phyloP scores from a whole-genome alignment of 1,140 invertebrate genomes.

The Apocrypta bakeri region DNA sequence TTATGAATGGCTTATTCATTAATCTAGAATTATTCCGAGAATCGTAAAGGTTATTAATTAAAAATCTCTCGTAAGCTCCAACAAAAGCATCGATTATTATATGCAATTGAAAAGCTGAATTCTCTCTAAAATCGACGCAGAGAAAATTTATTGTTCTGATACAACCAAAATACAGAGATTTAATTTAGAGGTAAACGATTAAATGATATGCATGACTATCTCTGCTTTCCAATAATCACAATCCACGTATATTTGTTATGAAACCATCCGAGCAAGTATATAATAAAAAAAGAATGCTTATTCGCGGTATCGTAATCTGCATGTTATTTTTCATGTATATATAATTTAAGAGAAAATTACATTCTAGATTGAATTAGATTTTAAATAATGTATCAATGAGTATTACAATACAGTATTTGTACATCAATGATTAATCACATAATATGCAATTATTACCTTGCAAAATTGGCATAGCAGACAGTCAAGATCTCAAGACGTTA shows the following conservation, averaged over 20 bases:
- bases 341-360: too few species aligned
- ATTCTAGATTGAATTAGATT: too few species aligned
- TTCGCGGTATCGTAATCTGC: too few species aligned
- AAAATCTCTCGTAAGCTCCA: not conserved
- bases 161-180: not conserved
- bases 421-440: not conserved
- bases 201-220: not conserved
- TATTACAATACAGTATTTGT: too few species aligned
- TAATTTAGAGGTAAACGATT: not conserved
- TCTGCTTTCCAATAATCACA: not conserved
- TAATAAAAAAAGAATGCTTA: too few species aligned
- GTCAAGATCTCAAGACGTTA: not conserved
- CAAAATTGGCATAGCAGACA: not conserved
- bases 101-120: not conserved
- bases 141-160: not conserved
- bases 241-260: not conserved
- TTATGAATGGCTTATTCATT: not conserved
- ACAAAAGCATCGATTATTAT: not conserved
- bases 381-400: too few species aligned
- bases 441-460: too few species aligned
- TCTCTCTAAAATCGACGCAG: not conserved
- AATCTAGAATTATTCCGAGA: not conserved
- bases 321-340: too few species aligned
- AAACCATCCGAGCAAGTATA: not conserved
- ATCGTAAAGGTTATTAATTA: not conserved